Base-by-base conservation (phyloP, 1,140 invertebrate species). In the Cydia pomonella region DNA sequence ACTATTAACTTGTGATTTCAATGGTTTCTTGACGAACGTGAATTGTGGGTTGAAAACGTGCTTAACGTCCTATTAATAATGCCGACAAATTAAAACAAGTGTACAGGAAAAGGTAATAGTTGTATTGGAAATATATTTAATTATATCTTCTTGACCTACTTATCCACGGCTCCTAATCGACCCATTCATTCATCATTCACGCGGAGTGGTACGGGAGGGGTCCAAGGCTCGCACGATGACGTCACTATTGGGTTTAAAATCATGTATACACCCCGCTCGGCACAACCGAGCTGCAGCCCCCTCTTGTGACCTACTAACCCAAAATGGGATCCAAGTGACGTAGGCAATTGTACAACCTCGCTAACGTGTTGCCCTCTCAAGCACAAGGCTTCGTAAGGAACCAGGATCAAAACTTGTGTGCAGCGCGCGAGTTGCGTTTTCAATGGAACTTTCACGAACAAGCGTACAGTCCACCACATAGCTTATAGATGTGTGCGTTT, bases 291-390 rank as follows among this genome's bases (percentile, higher is more conserved):
- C 82, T 88, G 88, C 86, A 88, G 82, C 82, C 86, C 85, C 83
- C 85, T 87, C 83, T 81, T 73, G 77, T 88, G 90, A 92, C 90
- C 90, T 91, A 92, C 85, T 92, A 80, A 92, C 90, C 90, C 87
- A 91, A 91, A 92, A 91, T 79, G 81, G 78, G 77, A 74, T 84
- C 76, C 79, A 75, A 81, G 85, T 91, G 90, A 92, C 90, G 90
- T 92, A 90, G 89, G 80, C 81, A 83, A 33, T 76, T 69, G 83
- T 92, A 92, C 88, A 89, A 72, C 79, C 80, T 74, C 73, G 53
- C 75, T 21, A 79, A 78, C 80, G 84, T 77, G 80, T 47, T 73
- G 38, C 80, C 75, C 71, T 64, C 59, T 50, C 6, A 50, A 27
- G 21, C 41, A 29, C 27, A 29, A 29, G 10, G 63, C 3, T 29